These are phyloP conservation scores for Knipowitschia caucasica DNA, from an alignment of 2,797 vertebrate species.

Conservation along the genomic window DNA sequence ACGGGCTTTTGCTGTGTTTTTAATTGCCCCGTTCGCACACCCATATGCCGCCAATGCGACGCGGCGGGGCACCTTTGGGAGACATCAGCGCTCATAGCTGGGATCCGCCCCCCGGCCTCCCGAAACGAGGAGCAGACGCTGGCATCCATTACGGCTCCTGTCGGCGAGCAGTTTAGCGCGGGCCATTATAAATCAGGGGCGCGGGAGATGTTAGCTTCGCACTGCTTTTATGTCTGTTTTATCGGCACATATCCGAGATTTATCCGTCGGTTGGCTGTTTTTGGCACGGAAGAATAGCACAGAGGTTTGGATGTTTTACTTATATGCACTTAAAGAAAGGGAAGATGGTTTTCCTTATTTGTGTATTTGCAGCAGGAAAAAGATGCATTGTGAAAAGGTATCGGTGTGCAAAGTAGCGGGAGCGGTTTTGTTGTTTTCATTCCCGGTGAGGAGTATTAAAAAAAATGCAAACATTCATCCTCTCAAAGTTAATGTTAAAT, in stretches of 20 bases:
- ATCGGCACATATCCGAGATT: constrained; percentile 68
- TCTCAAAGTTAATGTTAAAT: too few relatives aligned
- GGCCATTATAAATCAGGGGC: constrained; percentile 70
- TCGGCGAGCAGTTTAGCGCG: constrained; percentile 72
- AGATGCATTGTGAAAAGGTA: not conserved
- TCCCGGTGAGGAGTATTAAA: too few relatives aligned
- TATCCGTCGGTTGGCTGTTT: constrained; percentile 54
- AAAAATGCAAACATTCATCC: too few relatives aligned
- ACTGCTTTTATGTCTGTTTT: constrained; percentile 67
- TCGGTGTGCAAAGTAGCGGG: too few relatives aligned
- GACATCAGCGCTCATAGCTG: constrained; percentile 60
- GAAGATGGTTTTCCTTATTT: not conserved
- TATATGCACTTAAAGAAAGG: constrained; percentile 30
- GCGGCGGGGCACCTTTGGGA: constrained; percentile 66
- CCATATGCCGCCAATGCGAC: constrained; percentile 69
- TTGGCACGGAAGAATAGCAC: constrained; percentile 41
- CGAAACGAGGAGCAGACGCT: constrained; percentile 71
- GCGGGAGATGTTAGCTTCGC: constrained; percentile 50
- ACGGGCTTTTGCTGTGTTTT: constrained; percentile 47
- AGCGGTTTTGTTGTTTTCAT: too few relatives aligned
- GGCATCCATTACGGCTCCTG: constrained; percentile 72
- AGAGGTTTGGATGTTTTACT: constrained; percentile 34
- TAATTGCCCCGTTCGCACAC: constrained; percentile 61
- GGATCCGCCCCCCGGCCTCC: constrained; percentile 60
- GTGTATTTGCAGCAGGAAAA: too few relatives aligned